Evolutionary conservation across 2,888 invertebrate genomes (phyloP), one percentile per base, ranked within the genome.

Genomic region (Molorchus minor): DNA sequence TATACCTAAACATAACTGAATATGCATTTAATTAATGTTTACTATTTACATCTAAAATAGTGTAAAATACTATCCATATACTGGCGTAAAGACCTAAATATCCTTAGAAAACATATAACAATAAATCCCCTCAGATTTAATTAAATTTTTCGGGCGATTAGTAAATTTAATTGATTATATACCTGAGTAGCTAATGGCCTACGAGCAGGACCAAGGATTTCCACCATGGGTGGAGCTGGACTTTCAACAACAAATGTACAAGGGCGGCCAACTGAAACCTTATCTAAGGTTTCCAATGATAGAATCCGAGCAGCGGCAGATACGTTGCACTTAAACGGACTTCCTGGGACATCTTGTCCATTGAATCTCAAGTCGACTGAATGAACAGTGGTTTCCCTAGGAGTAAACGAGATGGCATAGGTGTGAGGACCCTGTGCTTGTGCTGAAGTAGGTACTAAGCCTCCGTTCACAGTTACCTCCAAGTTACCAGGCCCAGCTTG

Each of bases 401-500:
- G 98, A 5, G 96, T 94, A 81, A 99, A 99, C 25, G 97, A 96
- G 71, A 98, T 98, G 19, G 96, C 95, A 79, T 97, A 98, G 0
- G 93, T 94, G 77, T 96, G 95, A 20, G 96, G 95, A 21, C 98
- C 98, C 77, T 97, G 95, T 0, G 96, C 96, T 77, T 97, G 96
- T 8, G 97, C 97, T 17, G 95, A 95, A 0, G 97, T 97, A 0
- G 98, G 96, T 25, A 98, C 97, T 61, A 96, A 87, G 0, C 98
- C 98, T 4, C 97, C 96, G 77, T 99, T 98, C 20, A 99, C 98
- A 0, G 97, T 96, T 58, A 99, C 98, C 81, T 99, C 98, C 38
- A 99, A 84, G 81, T 99, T 98, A 16, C 99, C 99, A 0, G 98
- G 96, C 13, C 98, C 99, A 2, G 98, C 98, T 80, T 96, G 94